A percentile compares a stretch with the other conserved stretches of the same genome.
Evolutionary conservation across 2,888 invertebrate genomes (phyloP).

Genomic region (Sarcophaga subvicina): DNA sequence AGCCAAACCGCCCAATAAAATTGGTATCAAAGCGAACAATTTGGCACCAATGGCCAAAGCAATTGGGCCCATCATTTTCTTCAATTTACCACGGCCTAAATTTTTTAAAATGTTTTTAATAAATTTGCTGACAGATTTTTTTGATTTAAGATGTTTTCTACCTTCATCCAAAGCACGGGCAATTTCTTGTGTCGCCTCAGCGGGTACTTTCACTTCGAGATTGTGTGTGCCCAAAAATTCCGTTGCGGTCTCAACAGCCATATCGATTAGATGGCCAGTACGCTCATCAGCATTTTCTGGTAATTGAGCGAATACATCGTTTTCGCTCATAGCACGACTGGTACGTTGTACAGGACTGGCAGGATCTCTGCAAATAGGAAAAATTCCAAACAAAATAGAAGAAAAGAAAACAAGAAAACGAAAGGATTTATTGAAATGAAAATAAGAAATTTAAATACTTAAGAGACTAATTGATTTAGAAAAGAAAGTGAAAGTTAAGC

Average conservation of each 20-base stretch:
- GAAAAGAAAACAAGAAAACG: neutral
- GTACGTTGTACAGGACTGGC: slow-evolving; percentile 77
- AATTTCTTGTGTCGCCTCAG: slow-evolving; percentile 85
- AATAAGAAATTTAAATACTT: neutral
- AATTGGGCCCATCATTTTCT: slow-evolving; percentile 87
- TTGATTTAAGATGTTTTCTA: slow-evolving; percentile 75
- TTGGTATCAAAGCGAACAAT: slow-evolving; percentile 87
- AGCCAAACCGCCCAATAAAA: slow-evolving; percentile 88
- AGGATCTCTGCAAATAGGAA: slow-evolving; percentile 78
- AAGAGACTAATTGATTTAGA: neutral
- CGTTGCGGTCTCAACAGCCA: slow-evolving; percentile 84
- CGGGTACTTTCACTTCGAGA: slow-evolving; percentile 88
- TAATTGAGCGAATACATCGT: slow-evolving; percentile 83
- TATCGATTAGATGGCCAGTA: slow-evolving; percentile 83
- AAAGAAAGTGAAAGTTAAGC: slow-evolving; percentile 10
- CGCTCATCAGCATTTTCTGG: slow-evolving; percentile 83
- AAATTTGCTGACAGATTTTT: slow-evolving; percentile 36
- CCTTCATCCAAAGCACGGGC: slow-evolving; percentile 91
- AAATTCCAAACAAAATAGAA: too few relatives aligned
- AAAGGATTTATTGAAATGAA: neutral
- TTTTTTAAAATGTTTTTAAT: slow-evolving; percentile 49
- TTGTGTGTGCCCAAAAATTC: slow-evolving; percentile 85
- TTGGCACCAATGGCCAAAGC: slow-evolving; percentile 88
- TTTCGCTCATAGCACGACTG: slow-evolving; percentile 81
- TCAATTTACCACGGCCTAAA: slow-evolving; percentile 89